Conservation (phyloP, 2,888 invertebrate genomes). For the Rhorus exstirpatorius region DNA sequence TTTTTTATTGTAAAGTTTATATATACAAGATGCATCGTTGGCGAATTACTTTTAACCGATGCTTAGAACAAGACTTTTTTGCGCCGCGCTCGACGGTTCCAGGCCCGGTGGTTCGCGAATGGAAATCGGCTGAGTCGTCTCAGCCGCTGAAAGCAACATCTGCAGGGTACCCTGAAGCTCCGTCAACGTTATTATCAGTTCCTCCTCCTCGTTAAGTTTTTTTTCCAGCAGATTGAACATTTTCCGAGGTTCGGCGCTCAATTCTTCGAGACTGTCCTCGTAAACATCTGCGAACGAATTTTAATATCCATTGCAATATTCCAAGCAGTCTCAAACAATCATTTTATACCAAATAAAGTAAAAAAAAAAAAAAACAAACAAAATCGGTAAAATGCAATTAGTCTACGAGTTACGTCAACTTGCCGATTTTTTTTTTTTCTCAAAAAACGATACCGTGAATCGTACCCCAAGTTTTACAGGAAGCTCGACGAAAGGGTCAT, state of each 20-base stretch:
- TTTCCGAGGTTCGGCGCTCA: conserved; percentile 89
- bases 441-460: no score
- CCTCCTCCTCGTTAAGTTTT: conserved; percentile 90
- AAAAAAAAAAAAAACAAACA: no score
- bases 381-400: no score
- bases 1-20: conserved; percentile 74
- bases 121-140: conserved; percentile 72
- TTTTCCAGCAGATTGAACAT: conserved; percentile 89
- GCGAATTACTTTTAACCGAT: conserved; percentile 78
- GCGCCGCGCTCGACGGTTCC: conserved; percentile 85
- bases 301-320: conserved; percentile 22
- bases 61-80: conserved; percentile 82
- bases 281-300: conserved; percentile 88
- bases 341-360: no score
- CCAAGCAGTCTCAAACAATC: no score
- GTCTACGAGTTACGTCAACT: no score
- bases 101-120: conserved; percentile 75
- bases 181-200: conserved; percentile 89
- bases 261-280: conserved; percentile 89
- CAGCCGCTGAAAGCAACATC: conserved; percentile 89
- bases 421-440: no score
- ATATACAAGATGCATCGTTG: conserved; percentile 69
- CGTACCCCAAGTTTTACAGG: no score
- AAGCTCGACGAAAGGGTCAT: no score
- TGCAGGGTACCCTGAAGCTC: conserved; percentile 91